Base-by-base conservation (phyloP, 2,888 invertebrate genomes). In the Thera obeliscata region DNA sequence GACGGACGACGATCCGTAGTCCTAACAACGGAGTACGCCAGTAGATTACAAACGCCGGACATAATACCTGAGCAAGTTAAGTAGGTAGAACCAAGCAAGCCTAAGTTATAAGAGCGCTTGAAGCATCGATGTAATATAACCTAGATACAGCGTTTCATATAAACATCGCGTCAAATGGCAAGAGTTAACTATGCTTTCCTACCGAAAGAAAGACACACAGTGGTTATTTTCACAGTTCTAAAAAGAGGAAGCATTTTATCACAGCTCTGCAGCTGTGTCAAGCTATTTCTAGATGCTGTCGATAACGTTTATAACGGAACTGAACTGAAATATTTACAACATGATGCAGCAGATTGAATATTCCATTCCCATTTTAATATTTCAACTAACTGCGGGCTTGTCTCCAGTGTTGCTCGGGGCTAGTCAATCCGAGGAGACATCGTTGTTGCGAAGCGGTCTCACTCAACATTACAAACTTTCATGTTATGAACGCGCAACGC, bases 381-480 rank as follows among this genome's bases (percentile, higher is more conserved):
- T 46, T 52, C 36, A 64, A 41, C 56, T 64, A 48, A 36, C 7
- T 49, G 12, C 38, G 41, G 33, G 5, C 49, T 22, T 49, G 12
- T 48, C 5, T 64, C 5, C 8, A 64, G 35, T 56, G 64, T 54
- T 38, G 11, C 56, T 52, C 11, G 22, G 33, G 55, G 33, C 41
- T n/a, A 41, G 43, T 59, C 50, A 22, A 63, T 50, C 56, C 9
- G 55, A 55, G 38, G 35, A 43, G 38, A 64, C 54, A 33, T 56
- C 41, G 52, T 56, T 48, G 36, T 35, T 64, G 43, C 56, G 57
- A 49, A 56, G 46, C 49, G 22, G 50, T 62, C 67, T 57, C 64
- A 5, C 41, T 56, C n/a, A 41, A 69, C 55, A 68, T 69, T 64
- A 70, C 64, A 72, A 64, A 66, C 60, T 69, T 73, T 69, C 62